Percentiles rank a stretch among this genome's conserved stretches.
phyloP scores from a whole-genome alignment of 2,113 vertebrate genomes.

The Triplophysa tibetana region DNA sequence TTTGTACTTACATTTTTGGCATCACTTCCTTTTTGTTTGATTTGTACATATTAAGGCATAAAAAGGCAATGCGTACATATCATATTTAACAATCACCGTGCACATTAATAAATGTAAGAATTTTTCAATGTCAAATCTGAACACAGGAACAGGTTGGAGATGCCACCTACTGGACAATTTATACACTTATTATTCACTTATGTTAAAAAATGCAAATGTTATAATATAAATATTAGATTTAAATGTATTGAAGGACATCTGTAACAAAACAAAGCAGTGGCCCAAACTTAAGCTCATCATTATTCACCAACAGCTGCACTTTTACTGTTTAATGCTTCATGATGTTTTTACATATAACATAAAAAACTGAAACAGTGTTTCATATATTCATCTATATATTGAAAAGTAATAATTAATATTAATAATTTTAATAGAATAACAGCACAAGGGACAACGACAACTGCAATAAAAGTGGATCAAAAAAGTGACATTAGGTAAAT shows the following conservation, averaged over 20 bases:
- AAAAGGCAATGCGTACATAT: too few species aligned
- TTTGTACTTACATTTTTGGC: too few species aligned
- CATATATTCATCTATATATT: conserved; percentile 77
- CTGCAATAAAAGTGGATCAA: conserved; percentile 82
- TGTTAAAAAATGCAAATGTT: too few species aligned
- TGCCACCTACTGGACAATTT: not conserved
- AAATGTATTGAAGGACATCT: not conserved
- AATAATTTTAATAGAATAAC: conserved; percentile 75
- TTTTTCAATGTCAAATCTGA: not conserved
- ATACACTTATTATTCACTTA: not conserved
- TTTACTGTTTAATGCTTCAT: conserved; percentile 72
- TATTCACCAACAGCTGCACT: conserved; percentile 28
- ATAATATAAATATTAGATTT: too few species aligned
- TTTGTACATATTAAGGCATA: too few species aligned
- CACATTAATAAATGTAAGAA: not conserved
- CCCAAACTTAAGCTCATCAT: not conserved
- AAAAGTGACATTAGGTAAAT: conserved; percentile 77
- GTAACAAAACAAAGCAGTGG: not conserved
- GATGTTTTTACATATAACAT: conserved; percentile 82
- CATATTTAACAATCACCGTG: conserved; percentile 6
- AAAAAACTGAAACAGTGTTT: conserved; percentile 79
- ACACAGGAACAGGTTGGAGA: not conserved
- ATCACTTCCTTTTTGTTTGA: too few species aligned
- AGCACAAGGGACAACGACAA: conserved; percentile 75
- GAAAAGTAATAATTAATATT: conserved; percentile 81